These are phyloP conservation scores for Amorpha juglandis DNA, from an alignment of 2,888 invertebrate species.

Conservation along the genomic window DNA sequence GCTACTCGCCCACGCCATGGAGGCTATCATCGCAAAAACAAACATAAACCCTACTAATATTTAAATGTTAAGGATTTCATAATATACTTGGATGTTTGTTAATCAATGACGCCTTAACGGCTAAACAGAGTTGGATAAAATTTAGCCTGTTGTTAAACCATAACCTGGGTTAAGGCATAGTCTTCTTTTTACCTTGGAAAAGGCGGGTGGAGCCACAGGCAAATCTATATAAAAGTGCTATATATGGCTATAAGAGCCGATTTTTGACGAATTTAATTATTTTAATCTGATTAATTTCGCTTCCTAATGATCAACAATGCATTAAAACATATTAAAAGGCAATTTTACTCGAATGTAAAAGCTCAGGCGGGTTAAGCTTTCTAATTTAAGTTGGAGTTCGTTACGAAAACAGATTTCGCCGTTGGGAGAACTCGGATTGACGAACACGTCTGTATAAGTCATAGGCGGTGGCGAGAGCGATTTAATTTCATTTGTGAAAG, in stretches of 20 bases:
- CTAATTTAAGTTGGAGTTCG: constrained; percentile 79
- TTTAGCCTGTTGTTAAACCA: too few relatives aligned
- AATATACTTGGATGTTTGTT: too few relatives aligned
- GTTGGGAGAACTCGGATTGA: constrained; percentile 52
- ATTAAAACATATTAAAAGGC: constrained; percentile 58
- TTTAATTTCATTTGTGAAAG: not conserved
- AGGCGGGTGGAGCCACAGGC: too few relatives aligned
- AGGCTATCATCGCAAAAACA: too few relatives aligned
- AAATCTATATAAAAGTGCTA: too few relatives aligned
- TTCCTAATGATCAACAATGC: constrained; percentile 11
- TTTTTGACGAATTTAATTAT: not conserved
- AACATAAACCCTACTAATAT: too few relatives aligned
- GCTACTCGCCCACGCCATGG: too few relatives aligned
- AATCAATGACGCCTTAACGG: too few relatives aligned
- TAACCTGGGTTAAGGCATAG: too few relatives aligned
- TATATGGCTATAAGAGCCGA: not conserved
- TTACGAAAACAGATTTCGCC: constrained; percentile 75
- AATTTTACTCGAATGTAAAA: constrained; percentile 63
- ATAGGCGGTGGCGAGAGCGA: constrained; percentile 37
- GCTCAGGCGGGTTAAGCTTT: constrained; percentile 67
- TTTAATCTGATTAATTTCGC: not conserved
- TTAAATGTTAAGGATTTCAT: too few relatives aligned
- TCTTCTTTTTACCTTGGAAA: too few relatives aligned
- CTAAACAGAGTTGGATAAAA: too few relatives aligned
- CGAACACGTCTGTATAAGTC: constrained; percentile 39